Conservation (phyloP, 2,797 vertebrate genomes). For the Gymnoscopelus braueri region DNA sequence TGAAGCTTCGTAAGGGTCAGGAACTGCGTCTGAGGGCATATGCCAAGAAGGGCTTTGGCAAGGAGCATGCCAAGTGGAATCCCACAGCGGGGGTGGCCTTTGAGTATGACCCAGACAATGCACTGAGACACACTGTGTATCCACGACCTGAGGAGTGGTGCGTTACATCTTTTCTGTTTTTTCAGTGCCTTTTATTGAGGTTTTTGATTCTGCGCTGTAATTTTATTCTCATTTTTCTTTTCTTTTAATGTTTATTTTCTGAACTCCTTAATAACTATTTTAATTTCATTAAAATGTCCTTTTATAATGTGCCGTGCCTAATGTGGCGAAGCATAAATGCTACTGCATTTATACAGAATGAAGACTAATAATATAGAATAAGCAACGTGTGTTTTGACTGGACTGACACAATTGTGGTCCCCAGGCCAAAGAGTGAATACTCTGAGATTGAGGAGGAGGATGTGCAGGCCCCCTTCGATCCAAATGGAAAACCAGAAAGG, state of each 20-base stretch:
- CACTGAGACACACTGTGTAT: conserved; percentile 93
- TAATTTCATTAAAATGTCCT: no score
- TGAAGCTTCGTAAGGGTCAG: conserved; percentile 97
- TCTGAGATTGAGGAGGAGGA: conserved; percentile 97
- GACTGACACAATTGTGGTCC: conserved; percentile 5
- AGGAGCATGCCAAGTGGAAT: conserved; percentile 99
- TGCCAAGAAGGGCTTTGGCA: conserved; percentile 97
- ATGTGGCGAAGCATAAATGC: no score
- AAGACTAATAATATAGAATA: no score
- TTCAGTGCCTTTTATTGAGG: no score
- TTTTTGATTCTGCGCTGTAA: no score
- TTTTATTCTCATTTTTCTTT: no score
- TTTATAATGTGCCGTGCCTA: no score
- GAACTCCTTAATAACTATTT: no score
- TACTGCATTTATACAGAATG: no score
- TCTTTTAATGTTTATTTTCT: no score
- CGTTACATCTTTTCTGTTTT: conserved; percentile 26
- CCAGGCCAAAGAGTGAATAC: conserved; percentile 98
- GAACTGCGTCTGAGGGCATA: conserved; percentile 94
- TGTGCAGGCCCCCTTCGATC: conserved; percentile 92
- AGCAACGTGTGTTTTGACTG: not conserved
- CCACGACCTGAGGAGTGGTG: conserved; percentile 98
- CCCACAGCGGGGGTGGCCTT: conserved; percentile 97
- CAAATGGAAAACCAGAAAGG: conserved; percentile 96
- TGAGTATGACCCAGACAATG: conserved; percentile 97